Conservation (phyloP, 2,888 invertebrate species). For the Noctua pronuba region DNA sequence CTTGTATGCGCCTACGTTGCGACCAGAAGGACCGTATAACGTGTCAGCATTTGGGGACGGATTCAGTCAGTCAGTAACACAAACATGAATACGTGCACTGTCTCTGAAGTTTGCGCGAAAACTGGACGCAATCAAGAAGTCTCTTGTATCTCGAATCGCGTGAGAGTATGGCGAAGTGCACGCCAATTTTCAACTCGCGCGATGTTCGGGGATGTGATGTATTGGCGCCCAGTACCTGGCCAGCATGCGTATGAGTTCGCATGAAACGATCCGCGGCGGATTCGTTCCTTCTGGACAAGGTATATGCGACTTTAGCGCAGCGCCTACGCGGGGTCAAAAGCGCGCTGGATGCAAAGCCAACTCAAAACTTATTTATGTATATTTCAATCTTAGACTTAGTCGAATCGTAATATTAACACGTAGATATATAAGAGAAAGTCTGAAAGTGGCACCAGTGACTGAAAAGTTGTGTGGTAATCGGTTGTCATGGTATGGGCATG, state of each 20-base stretch:
- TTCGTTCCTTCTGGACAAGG: background rate
- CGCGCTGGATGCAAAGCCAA: background rate
- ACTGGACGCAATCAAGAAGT: no score
- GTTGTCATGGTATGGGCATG: background rate
- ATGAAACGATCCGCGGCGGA: background rate
- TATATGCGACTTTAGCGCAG: background rate
- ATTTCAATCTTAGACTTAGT: background rate
- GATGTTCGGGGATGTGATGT: no score
- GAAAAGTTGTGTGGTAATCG: background rate
- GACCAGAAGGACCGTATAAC: no score
- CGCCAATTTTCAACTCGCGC: no score
- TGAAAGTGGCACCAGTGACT: background rate
- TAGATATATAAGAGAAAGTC: background rate
- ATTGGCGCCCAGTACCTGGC: background rate
- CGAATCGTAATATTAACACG: constrained; percentile 5
- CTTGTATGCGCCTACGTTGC: no score
- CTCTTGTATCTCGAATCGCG: no score
- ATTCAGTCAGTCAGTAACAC: no score
- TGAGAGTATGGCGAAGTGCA: no score
- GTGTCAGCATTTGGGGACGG: no score
- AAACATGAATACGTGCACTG: no score
- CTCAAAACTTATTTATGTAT: background rate
- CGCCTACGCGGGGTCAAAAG: background rate
- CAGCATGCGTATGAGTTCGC: background rate
- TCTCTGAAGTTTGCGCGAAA: no score